Percentiles rank a stretch among this genome's conserved stretches.
phyloP scores from a whole-genome alignment of 2,888 invertebrate genomes.

The Leucophenga maculata region DNA sequence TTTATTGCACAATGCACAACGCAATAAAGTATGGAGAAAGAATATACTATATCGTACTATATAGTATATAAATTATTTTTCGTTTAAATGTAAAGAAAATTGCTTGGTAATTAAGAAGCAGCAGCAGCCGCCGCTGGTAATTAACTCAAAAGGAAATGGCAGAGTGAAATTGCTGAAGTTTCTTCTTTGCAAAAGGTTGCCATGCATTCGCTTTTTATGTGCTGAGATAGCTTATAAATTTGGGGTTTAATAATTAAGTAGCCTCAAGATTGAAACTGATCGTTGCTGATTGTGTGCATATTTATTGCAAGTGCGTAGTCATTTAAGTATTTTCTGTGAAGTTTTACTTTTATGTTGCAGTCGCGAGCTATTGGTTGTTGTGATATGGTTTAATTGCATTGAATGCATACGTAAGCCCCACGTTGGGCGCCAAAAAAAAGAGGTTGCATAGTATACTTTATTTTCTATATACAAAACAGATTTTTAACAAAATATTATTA shows the following conservation, averaged over 20 bases:
- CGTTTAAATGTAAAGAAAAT: background rate
- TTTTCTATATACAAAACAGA: no score
- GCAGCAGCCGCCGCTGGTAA: background rate
- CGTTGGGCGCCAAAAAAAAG: no score
- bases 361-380: background rate
- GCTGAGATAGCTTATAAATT: slow-evolving; percentile 1
- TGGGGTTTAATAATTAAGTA: slow-evolving; percentile 6
- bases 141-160: background rate
- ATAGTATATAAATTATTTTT: no score
- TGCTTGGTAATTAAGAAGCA: slow-evolving; percentile 15
- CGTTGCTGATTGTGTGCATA: background rate
- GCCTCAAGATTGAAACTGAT: slow-evolving; percentile 9
- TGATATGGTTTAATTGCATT: background rate
- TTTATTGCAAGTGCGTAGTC: no score
- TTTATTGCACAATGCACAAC: background rate
- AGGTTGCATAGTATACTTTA: no score
- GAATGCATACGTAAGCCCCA: no score
- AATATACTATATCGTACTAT: background rate
- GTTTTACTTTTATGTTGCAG: background rate
- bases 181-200: no score
- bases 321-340: background rate
- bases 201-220: no score
- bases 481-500: no score
- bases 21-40: background rate
- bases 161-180: background rate